Base-by-base conservation (phyloP, 1,140 invertebrate genomes). In the Eubasilissa regina region DNA sequence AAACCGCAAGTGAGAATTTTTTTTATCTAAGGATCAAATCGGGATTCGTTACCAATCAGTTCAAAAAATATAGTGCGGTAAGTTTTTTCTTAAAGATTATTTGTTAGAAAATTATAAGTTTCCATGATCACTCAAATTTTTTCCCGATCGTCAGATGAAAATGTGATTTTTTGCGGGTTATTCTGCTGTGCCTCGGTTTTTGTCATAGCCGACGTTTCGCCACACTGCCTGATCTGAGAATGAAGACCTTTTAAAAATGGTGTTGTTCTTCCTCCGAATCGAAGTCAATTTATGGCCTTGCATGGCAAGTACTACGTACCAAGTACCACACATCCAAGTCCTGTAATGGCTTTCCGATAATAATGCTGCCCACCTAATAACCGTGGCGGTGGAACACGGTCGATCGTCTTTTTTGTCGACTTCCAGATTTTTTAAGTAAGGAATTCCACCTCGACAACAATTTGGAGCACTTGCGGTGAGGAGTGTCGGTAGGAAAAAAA, bases 381-480 rank as follows among this genome's bases (percentile, higher is more conserved):
- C 64, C 43, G 43, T n/a, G 45, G 12, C 21, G n/a, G 64, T 13
- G 64, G 64, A 68, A 45, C 44, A 62, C 64, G 19, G 19, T 17
- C 7, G 43, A 68, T 35, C 25, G 25, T 35, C 11, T 51, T 51
- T 15, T 12, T 51, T 51, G 48, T 64, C 35, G 21, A 64, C 60
- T 64, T 35, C 60, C 19, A 25, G 11, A n/a, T 43, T 35, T 64
- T 62, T 64, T 43, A 12, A 35, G 48, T 60, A 17, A 25, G 58
- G 58, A 75, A 58, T 75, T 60, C 60, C 76, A 70, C 53, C 17
- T 56, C 62, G 64, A 70, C 64, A 78, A 70, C 47, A 78, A 78
- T 78, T 73, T 72, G 55, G 77, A 78, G 77, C 77, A 78, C 48
- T 78, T 78, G 76, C 25, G 76, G 76, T 47, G 64, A 64, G 60